Percentiles rank a stretch among this genome's conserved stretches.
Conservation (phyloP, 2,888 invertebrate genomes). For the Malacosoma neustria region DNA sequence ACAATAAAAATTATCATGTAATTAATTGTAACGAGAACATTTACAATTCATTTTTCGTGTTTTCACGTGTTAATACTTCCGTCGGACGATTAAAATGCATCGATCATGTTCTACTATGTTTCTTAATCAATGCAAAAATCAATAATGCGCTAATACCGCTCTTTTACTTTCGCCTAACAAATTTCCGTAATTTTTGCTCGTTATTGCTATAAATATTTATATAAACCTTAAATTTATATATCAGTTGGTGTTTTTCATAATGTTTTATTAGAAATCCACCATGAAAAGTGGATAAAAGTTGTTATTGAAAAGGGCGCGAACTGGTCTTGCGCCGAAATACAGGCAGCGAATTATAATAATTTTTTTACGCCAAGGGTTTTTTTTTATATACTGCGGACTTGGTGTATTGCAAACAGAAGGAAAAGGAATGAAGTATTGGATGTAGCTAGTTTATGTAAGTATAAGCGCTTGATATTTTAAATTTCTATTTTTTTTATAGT, state of each 20-base stretch:
- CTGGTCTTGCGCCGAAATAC: constrained; percentile 29
- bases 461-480: constrained; percentile 12
- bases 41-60: constrained; percentile 30
- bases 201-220: constrained; percentile 5
- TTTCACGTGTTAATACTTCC: constrained; percentile 22
- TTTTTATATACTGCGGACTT: constrained; percentile 20
- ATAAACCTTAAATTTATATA: neutral
- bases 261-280: constrained; percentile 10
- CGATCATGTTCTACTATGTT: constrained; percentile 29
- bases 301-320: constrained; percentile 65
- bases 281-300: constrained; percentile 28
- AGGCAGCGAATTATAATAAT: constrained; percentile 28
- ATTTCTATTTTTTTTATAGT: too few species aligned
- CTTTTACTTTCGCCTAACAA: constrained; percentile 50
- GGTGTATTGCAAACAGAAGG: constrained; percentile 25
- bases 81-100: constrained; percentile 22
- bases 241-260: constrained; percentile 10
- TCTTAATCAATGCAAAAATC: constrained; percentile 51
- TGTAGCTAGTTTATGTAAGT: constrained; percentile 56
- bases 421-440: constrained; percentile 33
- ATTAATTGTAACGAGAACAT: constrained; percentile 31
- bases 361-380: constrained; percentile 3
- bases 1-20: constrained; percentile 45
- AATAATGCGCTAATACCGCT: constrained; percentile 62
- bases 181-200: constrained; percentile 31